These are phyloP conservation scores for Valencia hispanica DNA, from an alignment of 2,797 vertebrate species.

Conservation along the genomic window DNA sequence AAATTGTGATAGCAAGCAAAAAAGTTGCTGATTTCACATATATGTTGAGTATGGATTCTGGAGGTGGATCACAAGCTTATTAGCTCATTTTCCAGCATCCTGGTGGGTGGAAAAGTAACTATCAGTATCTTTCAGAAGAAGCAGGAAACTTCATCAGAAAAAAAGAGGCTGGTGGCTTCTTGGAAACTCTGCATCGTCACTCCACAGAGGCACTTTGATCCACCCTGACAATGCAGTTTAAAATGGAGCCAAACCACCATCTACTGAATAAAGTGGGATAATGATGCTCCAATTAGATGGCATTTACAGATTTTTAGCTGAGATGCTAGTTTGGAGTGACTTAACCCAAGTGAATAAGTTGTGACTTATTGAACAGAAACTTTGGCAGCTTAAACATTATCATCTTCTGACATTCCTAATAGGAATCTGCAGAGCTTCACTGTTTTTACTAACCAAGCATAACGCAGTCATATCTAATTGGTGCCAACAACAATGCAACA, in stretches of 20 bases:
- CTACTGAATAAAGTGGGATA: conserved; percentile 10
- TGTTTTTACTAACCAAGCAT: neutral
- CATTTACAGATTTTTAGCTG: conserved; percentile 9
- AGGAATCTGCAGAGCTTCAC: conserved; percentile 2
- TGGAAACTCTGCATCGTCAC: conserved; percentile 50
- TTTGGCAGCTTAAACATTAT: neutral
- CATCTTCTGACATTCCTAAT: neutral
- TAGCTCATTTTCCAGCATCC: neutral
- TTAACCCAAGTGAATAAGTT: conserved; percentile 29
- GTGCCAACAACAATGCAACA: neutral
- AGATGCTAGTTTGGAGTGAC: conserved; percentile 4
- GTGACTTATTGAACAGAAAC: neutral
- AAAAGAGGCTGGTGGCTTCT: conserved; percentile 31
- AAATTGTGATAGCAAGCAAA: neutral
- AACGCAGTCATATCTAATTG: neutral
- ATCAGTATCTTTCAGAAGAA: conserved; percentile 36
- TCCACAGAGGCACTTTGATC: neutral
- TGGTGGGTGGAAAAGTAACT: neutral
- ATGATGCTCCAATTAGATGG: conserved; percentile 1
- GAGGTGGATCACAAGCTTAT: neutral
- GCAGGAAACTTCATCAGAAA: conserved; percentile 36
- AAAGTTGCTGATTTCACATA: neutral
- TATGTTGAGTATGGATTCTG: neutral
- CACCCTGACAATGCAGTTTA: conserved; percentile 4
- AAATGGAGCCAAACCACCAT: neutral